These are phyloP conservation scores for Loripinus fragilis DNA, from an alignment of 2,888 invertebrate species.

Conservation along the genomic window DNA sequence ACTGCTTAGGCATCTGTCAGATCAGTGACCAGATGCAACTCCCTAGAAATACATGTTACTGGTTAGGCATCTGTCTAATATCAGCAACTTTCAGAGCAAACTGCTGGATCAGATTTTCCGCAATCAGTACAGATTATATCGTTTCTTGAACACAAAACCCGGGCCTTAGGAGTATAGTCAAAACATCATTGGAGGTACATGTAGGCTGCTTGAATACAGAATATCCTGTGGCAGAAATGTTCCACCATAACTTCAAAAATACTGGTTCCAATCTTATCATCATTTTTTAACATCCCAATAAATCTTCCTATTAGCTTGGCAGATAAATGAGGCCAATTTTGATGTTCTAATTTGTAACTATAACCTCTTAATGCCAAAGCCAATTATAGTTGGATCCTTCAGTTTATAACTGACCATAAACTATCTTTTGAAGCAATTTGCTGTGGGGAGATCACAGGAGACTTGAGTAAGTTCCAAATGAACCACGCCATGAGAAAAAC, in stretches of 20 bases:
- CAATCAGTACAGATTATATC: no score
- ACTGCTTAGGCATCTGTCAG: no score
- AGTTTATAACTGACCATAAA: slow-evolving; percentile 22
- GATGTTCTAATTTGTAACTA: slow-evolving; percentile 15
- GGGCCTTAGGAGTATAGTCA: no score
- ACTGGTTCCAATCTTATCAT: slow-evolving; percentile 1
- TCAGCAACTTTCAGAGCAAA: no score
- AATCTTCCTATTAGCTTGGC: slow-evolving; percentile 20
- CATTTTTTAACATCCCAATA: slow-evolving; percentile 15
- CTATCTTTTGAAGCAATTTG: slow-evolving; percentile 12
- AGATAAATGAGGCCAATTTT: slow-evolving; percentile 15
- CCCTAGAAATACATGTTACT: no score
- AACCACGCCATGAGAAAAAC: no score
- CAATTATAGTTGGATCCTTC: slow-evolving; percentile 15
- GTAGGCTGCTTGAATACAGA: no score
- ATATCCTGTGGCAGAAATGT: not conserved
- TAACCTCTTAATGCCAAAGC: slow-evolving; percentile 17
- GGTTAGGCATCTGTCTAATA: no score
- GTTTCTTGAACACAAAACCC: no score
- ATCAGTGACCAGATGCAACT: no score
- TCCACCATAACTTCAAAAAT: not conserved
- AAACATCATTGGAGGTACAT: no score
- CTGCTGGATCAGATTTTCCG: no score
- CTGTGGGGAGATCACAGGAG: slow-evolving; percentile 14
- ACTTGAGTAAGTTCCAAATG: not conserved